phyloP scores from a whole-genome alignment of 2,888 invertebrate genomes.

The Melipona beecheii region DNA sequence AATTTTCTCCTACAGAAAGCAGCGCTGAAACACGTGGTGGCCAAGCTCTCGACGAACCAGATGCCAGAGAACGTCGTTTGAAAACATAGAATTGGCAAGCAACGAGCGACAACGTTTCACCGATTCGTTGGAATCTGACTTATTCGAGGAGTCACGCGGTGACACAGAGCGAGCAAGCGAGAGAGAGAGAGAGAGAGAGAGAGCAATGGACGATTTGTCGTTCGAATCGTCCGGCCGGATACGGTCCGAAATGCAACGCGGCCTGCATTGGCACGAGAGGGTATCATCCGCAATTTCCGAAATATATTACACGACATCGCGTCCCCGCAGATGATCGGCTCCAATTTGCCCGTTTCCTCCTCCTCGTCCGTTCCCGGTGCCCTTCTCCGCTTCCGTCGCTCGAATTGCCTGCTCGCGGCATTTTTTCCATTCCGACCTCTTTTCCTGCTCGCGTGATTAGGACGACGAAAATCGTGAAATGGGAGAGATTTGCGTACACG shows the following conservation, averaged over 20 bases:
- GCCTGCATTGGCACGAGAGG: slow-evolving; percentile 41
- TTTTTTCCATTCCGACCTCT: slow-evolving; percentile 37
- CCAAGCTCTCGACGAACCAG: background rate
- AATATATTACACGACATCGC: slow-evolving; percentile 72
- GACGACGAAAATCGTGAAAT: slow-evolving; percentile 42
- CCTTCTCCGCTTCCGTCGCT: slow-evolving; percentile 35
- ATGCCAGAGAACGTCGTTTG: slow-evolving; percentile 25
- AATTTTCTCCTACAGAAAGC: background rate
- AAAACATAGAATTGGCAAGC: slow-evolving; percentile 31
- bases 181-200: background rate
- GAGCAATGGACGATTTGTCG: slow-evolving; percentile 64
- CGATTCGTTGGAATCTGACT: slow-evolving; percentile 44
- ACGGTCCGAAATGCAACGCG: slow-evolving; percentile 63
- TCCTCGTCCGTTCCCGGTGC: slow-evolving; percentile 21
- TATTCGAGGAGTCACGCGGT: slow-evolving; percentile 41
- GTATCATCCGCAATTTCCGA: slow-evolving; percentile 71
- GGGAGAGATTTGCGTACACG: background rate
- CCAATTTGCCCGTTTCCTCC: slow-evolving; percentile 66
- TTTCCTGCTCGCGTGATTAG: slow-evolving; percentile 21
- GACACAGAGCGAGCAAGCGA: background rate
- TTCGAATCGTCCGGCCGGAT: slow-evolving; percentile 55
- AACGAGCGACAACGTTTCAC: slow-evolving; percentile 42
- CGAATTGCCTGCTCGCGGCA: slow-evolving; percentile 16
- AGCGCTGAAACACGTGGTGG: background rate
- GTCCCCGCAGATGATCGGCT: slow-evolving; percentile 67